A percentile compares a stretch with the other conserved stretches of the same genome.
Conservation (phyloP, 2,113 vertebrate species). For the Acinonyx jubatus region DNA sequence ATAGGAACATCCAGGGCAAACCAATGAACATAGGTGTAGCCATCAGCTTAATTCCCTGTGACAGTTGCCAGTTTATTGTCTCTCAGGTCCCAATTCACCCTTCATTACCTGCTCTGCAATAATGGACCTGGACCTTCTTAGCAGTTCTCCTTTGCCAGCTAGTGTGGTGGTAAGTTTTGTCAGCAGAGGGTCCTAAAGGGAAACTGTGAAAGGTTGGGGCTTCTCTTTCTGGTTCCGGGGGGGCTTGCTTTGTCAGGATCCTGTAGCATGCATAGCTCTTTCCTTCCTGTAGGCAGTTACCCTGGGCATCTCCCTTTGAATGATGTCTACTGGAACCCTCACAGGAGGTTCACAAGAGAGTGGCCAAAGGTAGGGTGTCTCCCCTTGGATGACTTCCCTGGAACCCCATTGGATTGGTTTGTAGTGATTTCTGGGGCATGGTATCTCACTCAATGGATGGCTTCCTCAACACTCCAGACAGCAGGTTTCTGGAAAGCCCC, state of each 20-base stretch:
- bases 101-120: background rate
- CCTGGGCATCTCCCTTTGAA: background rate
- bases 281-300: background rate
- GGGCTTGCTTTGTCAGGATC: background rate
- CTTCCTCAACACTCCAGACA: background rate
- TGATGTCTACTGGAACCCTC: background rate
- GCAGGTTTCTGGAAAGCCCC: background rate
- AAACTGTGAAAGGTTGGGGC: too few relatives aligned
- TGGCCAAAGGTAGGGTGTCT: background rate
- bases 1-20: background rate
- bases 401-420: background rate
- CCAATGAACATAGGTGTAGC: background rate
- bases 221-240: background rate
- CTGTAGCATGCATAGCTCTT: background rate
- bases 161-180: background rate
- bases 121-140: background rate
- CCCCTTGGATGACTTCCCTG: background rate
- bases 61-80: background rate
- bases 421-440: background rate
- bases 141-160: background rate
- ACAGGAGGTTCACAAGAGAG: background rate
- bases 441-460: background rate
- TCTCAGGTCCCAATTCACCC: background rate
- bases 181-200: background rate
- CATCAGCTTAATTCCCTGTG: background rate